A percentile compares a stretch with the other conserved stretches of the same genome.
Evolutionary conservation across 2,113 vertebrate genomes (phyloP).

Genomic region (Nerophis lumbriciformis): DNA sequence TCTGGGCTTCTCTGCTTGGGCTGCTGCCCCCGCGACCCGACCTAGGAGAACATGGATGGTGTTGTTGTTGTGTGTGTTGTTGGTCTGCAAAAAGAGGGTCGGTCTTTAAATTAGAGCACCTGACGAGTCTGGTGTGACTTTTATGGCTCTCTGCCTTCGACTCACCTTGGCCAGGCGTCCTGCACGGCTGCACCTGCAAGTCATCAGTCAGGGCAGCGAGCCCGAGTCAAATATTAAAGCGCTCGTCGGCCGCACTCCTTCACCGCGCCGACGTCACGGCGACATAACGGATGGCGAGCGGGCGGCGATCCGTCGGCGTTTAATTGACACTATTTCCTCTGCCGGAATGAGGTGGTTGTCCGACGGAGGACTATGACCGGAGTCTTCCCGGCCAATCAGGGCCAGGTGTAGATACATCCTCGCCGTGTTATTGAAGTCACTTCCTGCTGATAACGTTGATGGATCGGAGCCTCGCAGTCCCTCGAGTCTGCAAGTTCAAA

Average conservation of each 20-base stretch:
- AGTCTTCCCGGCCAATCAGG: too few species aligned
- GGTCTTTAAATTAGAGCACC: too few species aligned
- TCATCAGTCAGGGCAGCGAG: slow-evolving; percentile 50
- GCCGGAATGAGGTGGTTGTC: slow-evolving; percentile 8
- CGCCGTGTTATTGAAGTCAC: slow-evolving; percentile 7
- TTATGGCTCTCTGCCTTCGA: slow-evolving; percentile 2
- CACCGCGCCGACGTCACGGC: slow-evolving; percentile 12
- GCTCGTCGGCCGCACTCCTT: slow-evolving; percentile 28
- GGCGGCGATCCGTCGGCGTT: slow-evolving; percentile 21
- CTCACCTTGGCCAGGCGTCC: slow-evolving; percentile 57
- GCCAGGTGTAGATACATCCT: slow-evolving; percentile 1
- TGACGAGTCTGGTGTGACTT: slow-evolving; percentile 41
- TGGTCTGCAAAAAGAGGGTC: too few species aligned
- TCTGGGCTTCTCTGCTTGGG: too few species aligned
- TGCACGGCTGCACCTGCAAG: slow-evolving; percentile 58
- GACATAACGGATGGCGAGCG: slow-evolving; percentile 19
- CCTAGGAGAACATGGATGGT: too few species aligned
- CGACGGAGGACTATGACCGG: background rate
- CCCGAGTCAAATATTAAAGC: slow-evolving; percentile 63
- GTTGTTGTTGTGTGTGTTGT: too few species aligned
- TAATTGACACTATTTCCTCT: slow-evolving; percentile 17
- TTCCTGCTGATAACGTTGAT: too few species aligned
- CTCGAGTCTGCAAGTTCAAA: too few species aligned
- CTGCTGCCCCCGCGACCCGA: too few species aligned
- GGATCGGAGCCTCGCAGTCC: too few species aligned